Conservation (phyloP, 1,140 invertebrate genomes). For the Sinella curviseta region DNA sequence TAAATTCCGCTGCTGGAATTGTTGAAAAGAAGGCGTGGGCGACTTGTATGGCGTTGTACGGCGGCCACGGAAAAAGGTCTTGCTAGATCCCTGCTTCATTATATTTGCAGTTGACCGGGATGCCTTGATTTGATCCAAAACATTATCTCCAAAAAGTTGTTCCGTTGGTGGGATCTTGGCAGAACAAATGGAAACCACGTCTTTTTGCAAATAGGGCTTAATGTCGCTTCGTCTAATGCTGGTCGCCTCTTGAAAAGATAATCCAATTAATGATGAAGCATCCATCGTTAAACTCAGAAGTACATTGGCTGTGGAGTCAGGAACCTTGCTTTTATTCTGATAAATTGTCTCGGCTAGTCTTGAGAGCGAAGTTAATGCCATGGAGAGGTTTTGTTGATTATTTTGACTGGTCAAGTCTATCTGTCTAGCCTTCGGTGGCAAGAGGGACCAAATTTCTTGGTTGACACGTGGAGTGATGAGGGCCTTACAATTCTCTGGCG, state of each 20-base stretch:
- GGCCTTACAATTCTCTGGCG: conserved; percentile 2
- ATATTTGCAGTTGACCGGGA: too few species aligned
- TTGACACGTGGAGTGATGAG: conserved; percentile 25
- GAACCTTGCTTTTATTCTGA: not conserved
- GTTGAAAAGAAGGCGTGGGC: too few species aligned
- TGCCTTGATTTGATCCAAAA: conserved; percentile 1
- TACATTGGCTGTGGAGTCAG: not conserved
- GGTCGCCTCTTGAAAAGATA: not conserved
- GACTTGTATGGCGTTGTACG: too few species aligned
- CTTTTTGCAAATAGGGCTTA: not conserved
- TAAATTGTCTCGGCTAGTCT: conserved; percentile 14
- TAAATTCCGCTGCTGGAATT: not conserved
- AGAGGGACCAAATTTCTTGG: conserved; percentile 14
- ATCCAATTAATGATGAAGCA: not conserved
- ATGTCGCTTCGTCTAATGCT: not conserved
- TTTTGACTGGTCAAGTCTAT: conserved; percentile 5
- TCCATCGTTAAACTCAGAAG: conserved; percentile 2
- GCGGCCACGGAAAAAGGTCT: too few species aligned
- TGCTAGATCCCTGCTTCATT: too few species aligned
- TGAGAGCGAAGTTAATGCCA: not conserved
- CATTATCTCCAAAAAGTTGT: conserved; percentile 32
- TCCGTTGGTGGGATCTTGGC: not conserved
- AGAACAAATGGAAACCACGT: not conserved
- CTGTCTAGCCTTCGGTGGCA: not conserved
- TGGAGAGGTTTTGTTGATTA: conserved; percentile 9